Conservation (phyloP, 2,113 vertebrate genomes). For the Ophthalmolycus amberensis region DNA sequence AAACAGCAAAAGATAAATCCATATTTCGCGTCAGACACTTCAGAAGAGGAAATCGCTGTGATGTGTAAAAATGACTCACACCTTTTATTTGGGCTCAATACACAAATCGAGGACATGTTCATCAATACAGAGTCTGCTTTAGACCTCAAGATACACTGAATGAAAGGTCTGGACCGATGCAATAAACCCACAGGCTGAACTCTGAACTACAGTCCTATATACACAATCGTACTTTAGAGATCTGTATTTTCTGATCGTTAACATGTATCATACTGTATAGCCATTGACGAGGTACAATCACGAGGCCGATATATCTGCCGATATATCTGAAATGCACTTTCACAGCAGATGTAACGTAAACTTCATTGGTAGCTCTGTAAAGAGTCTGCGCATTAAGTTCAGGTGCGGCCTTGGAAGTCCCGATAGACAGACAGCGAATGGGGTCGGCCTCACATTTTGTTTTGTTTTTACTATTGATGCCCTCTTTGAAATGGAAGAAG, state of each 20-base stretch:
- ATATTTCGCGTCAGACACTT: neutral
- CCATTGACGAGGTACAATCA: slow-evolving; percentile 73
- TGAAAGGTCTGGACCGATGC: slow-evolving; percentile 61
- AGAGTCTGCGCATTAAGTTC: slow-evolving; percentile 53
- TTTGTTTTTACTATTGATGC: slow-evolving; percentile 20
- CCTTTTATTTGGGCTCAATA: slow-evolving; percentile 80
- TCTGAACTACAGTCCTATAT: slow-evolving; percentile 72
- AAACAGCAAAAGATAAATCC: neutral
- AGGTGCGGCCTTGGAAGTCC: slow-evolving; percentile 34
- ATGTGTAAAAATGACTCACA: slow-evolving; percentile 56
- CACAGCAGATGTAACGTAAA: slow-evolving; percentile 73
- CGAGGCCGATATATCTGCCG: slow-evolving; percentile 68
- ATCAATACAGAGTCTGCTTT: slow-evolving; percentile 76
- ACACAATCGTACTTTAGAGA: slow-evolving; percentile 69
- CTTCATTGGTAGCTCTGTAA: slow-evolving; percentile 56
- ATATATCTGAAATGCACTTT: slow-evolving; percentile 73
- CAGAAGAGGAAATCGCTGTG: neutral
- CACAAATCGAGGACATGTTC: slow-evolving; percentile 74
- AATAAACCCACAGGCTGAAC: slow-evolving; percentile 57
- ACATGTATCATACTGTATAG: slow-evolving; percentile 76
- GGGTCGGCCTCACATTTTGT: slow-evolving; percentile 22
- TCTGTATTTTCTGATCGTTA: slow-evolving; percentile 67
- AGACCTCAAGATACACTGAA: slow-evolving; percentile 72
- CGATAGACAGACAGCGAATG: slow-evolving; percentile 33
- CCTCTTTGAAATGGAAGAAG: slow-evolving; percentile 59